These are phyloP conservation scores for Callyntrura sp. DNA, from an alignment of 2,888 invertebrate species.

Conservation along the genomic window DNA sequence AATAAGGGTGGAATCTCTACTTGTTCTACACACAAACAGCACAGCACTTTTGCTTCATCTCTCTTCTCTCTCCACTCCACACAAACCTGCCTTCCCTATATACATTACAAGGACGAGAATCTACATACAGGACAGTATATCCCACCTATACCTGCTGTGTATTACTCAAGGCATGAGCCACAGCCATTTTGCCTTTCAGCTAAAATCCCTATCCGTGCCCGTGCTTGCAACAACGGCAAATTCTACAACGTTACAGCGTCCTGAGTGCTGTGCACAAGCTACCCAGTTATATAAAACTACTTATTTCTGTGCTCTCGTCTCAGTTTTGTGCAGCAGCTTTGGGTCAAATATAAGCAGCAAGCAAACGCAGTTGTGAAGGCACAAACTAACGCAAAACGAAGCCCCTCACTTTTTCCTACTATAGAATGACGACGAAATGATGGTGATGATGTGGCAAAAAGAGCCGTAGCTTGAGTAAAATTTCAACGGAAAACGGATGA, in stretches of 20 bases:
- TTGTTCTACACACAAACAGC: no score
- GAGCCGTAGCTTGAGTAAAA: conserved; percentile 62
- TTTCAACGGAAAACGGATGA: conserved; percentile 29
- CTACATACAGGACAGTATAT: background rate
- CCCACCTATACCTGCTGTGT: background rate
- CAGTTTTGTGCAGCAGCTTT: conserved; percentile 49
- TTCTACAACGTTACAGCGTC: no score
- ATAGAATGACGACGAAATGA: conserved; percentile 7
- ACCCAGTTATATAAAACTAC: no score
- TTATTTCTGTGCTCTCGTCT: conserved; percentile 35
- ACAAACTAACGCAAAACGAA: background rate
- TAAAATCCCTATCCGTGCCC: background rate
- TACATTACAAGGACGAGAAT: no score
- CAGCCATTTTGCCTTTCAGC: background rate
- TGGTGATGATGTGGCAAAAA: conserved; percentile 71
- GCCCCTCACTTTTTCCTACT: conserved; percentile 41
- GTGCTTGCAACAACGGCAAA: no score
- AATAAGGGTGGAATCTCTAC: conserved; percentile 61
- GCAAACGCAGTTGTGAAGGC: background rate
- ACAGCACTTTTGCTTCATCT: no score
- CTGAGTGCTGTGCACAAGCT: no score
- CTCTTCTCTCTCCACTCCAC: no score
- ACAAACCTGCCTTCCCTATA: no score
- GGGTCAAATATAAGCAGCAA: background rate
- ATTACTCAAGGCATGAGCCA: background rate